Evolutionary conservation across 1,140 invertebrate genomes (phyloP), one percentile per base, ranked within the genome.

Genomic region (Platyscapa corneri): DNA sequence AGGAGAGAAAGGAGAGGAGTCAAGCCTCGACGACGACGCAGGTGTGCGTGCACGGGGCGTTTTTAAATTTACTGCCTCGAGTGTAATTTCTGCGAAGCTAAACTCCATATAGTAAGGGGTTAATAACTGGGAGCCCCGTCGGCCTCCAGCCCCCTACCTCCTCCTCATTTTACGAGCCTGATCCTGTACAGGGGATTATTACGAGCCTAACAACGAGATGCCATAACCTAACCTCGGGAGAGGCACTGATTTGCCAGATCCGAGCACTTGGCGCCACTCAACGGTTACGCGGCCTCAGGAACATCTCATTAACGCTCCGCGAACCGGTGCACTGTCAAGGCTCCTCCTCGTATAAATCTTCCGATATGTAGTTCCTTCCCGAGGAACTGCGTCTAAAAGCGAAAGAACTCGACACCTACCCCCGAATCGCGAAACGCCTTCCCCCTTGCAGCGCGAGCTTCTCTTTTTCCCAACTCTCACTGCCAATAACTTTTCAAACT

Each of bases 11-110:
- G 82, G 34, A 46, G 27, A 64, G 8, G 82, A 70, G 18, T 67
- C 80, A 30, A 74, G 30, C 6, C 81, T 82, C n/a, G 8, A 77
- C n/a, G n/a, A n/a, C 30, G 39, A 23, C n/a, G n/a, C 86, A 72
- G 87, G 88, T 86, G 87, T 88, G 87, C 88, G 86, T 88, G 84
- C 53, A 67, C 84, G 84, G 53, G n/a, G 1, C 49, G 79, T 90
- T 89, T 89, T 89, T 89, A 89, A 89, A 89, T 90, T 90, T 88
- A 90, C 82, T 81, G 82, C 80, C 64, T 23, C 42, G 85, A n/a
- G 60, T 85, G 76, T 88, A 89, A 87, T 89, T 88, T 88, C 85
- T 84, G 65, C 60, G 16, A 6, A 80, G 88, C 88, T 88, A 89
- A 88, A 39, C 67, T 53, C 81, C 20, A 18, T 37, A 49, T 42